Percentiles rank a stretch among this genome's conserved stretches.
Conservation (phyloP, 2,113 vertebrate genomes). For the Leiothrix lutea region DNA sequence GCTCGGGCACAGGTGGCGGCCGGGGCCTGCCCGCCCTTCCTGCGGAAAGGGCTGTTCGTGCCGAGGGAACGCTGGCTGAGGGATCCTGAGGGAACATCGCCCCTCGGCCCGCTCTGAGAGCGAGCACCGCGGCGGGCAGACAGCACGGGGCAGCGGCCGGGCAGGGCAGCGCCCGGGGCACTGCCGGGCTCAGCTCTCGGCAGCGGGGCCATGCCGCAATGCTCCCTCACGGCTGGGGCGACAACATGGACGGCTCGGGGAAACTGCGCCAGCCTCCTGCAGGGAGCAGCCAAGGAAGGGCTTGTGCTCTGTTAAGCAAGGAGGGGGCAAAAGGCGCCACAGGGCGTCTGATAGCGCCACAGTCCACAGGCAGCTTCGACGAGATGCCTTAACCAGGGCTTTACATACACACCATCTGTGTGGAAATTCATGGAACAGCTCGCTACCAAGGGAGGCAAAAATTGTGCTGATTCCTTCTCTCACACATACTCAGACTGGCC, state of each 20-base stretch:
- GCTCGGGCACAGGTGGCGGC: neutral
- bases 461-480: neutral
- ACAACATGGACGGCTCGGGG: accelerated
- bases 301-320: neutral
- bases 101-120: neutral
- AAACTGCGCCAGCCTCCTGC: neutral
- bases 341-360: neutral
- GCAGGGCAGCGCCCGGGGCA: accelerated
- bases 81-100: accelerated
- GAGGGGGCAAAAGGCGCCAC: neutral
- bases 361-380: neutral
- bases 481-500: neutral
- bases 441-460: neutral
- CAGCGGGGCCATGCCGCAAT: accelerated
- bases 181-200: neutral
- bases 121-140: too few relatives aligned
- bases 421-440: neutral
- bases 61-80: neutral
- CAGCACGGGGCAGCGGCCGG: neutral
- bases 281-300: neutral
- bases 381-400: neutral
- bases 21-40: neutral
- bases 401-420: accelerated
- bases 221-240: neutral
- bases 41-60: neutral